Percentiles rank a stretch among this genome's conserved stretches.
Evolutionary conservation across 1,140 invertebrate species (phyloP).

Genomic region (Papilio xuthus): DNA sequence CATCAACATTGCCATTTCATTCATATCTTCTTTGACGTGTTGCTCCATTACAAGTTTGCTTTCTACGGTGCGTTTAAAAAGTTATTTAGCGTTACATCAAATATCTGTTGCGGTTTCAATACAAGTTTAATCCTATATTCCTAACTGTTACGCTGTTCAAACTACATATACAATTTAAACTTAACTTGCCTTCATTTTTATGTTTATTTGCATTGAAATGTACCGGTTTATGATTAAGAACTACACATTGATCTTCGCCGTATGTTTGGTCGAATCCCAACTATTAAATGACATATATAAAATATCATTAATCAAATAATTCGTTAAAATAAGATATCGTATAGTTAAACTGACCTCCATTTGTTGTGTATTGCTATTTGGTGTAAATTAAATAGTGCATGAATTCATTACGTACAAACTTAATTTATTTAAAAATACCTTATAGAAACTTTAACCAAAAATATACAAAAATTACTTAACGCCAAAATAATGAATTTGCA

Average conservation of each 20-base stretch:
- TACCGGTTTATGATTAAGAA: conserved; percentile 21
- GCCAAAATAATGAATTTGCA: conserved; percentile 35
- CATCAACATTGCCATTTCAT: conserved; percentile 61
- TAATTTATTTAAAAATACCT: conserved; percentile 31
- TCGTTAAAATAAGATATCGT: conserved; percentile 5
- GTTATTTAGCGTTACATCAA: neutral
- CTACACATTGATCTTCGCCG: conserved; percentile 30
- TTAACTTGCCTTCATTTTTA: conserved; percentile 34
- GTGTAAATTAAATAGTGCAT: conserved; percentile 17
- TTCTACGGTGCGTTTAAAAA: conserved; percentile 38
- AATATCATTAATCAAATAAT: conserved; percentile 21
- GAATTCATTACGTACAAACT: conserved; percentile 36
- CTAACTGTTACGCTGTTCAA: conserved; percentile 37
- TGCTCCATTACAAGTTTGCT: conserved; percentile 53
- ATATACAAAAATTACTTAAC: conserved; percentile 24
- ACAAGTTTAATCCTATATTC: neutral
- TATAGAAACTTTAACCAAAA: conserved; percentile 31
- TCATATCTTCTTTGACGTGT: conserved; percentile 60
- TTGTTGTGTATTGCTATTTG: conserved; percentile 37
- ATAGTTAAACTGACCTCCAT: conserved; percentile 63
- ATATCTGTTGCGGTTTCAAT: neutral
- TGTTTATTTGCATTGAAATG: conserved; percentile 26
- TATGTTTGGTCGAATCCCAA: conserved; percentile 41
- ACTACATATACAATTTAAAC: conserved; percentile 6
- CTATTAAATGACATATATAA: conserved; percentile 40